Base-by-base conservation (phyloP, 1,140 invertebrate genomes). In the Drosophila baimaii region DNA sequence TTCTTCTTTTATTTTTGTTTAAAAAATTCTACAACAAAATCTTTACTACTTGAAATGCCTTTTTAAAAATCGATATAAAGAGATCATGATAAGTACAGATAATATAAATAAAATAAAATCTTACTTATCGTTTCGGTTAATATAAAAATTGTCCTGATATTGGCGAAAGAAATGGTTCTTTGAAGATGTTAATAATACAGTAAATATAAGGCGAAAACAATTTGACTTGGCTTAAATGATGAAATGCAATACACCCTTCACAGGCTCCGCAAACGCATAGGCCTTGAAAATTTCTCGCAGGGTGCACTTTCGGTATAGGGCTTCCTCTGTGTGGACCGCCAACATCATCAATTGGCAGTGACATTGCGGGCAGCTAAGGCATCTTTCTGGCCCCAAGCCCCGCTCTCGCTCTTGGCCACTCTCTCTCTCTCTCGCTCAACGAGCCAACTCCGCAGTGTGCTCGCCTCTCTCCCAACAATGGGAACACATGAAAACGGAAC, bases 261-360 rank as follows among this genome's bases (percentile, higher is more conserved):
- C 49, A 1, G 17, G 12, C 27, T 62, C 13, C 9, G 8, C 7
- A 8, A 69, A 43, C 35, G 21, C 1, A 69, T 43, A 39, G 33
- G 41, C 64, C 68, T 29, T 17, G 37, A 10, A 29, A 56, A 57
- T 58, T 33, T 44, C 12, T 17, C 8, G 27, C 15, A 54, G 75
- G 73, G 63, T 62, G 63, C 35, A 55, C 58, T 19, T 69, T 52
- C 49, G 29, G 51, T 58, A 35, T 84, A 86, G 82, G 82, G 82
- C 82, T 85, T 86, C 66, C 66, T 70, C 79, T 59, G 61, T 61
- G 35, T 61, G 39, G 72, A 63, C 71, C 63, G 49, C 49, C 64
- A 76, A 68, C 61, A 77, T 52, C 61, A 77, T 52, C 69, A 86
- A 81, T 83, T 88, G 83, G 65, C 83, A 88, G 59, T 86, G 83